Base-by-base conservation (phyloP, 1,140 invertebrate genomes). In the Spodoptera litura region DNA sequence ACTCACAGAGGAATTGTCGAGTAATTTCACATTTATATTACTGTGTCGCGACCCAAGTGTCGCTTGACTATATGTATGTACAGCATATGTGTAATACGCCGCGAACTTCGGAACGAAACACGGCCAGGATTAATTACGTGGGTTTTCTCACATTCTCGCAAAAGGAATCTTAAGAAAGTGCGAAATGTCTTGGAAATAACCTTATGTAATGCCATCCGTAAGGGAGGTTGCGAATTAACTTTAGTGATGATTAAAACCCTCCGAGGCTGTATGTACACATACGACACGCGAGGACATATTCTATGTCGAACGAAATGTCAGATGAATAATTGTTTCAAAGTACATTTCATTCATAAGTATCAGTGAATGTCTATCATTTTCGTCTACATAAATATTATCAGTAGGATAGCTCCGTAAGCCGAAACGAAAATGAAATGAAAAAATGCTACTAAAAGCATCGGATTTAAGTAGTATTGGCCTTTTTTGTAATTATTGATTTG, bases 1-100 rank as follows among this genome's bases (percentile, higher is more conserved):
- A 83, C 72, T 83, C 81, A 70, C 80, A 80, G 75, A 38, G 52
- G 70, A 81, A 73, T 77, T 74, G 74, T 78, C 74, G 61, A 77
- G 38, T 76, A 76, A 76, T 66, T 64, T 74, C 56, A 59, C 71
- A 74, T 74, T 70, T 74, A 74, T 61, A 61, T 74, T 74, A 74
- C 55, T 61, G 55, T 74, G 71, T 74, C 31, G 71, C 58, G 71
- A 44, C 64, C 56, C 66, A 68, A 62, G 58, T 79, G 68, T 77
- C 77, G 38, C 20, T 10, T 64, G 51, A 49, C 61, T 52, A 70
- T 66, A 66, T 25, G 62, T 66, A 49, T 20, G 6, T 51, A 68
- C 49, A 52, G 52, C 20, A 68, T 68, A 70, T 11, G 52, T 31
- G 66, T 31, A 31, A 53, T 51, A 74, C 20, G 55, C 20, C 15